phyloP scores from a whole-genome alignment of 2,888 invertebrate genomes.

The Rotaria macrura region DNA sequence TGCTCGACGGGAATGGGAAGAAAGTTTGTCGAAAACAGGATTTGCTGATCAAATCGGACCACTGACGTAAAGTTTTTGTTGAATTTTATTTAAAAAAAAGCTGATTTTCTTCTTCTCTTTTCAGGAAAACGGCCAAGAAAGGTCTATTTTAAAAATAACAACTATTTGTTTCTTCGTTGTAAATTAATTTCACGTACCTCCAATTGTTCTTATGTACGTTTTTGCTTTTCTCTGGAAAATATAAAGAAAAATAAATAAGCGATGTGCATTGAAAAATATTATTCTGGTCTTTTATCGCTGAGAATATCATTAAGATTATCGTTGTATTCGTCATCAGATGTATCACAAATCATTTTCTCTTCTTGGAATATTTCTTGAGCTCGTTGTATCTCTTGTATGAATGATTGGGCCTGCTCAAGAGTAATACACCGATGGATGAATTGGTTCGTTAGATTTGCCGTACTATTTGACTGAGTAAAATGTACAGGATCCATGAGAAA shows the following conservation, averaged over 20 bases:
- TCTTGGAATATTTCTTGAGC: not conserved
- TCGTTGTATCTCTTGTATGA: not conserved
- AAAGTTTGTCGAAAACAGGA: not conserved
- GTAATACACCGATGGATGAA: not conserved
- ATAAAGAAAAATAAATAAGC: not conserved
- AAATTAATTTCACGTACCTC: too few species aligned
- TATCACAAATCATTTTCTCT: not conserved
- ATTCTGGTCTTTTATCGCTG: not conserved
- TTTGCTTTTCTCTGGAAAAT: too few species aligned
- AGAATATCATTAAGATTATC: not conserved
- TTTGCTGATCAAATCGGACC: not conserved
- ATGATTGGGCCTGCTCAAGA: not conserved
- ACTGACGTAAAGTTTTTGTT: not conserved
- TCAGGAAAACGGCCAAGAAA: not conserved
- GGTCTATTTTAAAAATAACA: slow-evolving; percentile 6
- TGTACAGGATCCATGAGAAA: not conserved
- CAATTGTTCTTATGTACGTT: too few species aligned
- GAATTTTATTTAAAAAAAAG: not conserved
- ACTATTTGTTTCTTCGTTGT: too few species aligned
- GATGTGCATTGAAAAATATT: not conserved
- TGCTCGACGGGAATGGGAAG: slow-evolving; percentile 30
- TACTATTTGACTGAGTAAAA: not conserved
- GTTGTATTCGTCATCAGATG: not conserved
- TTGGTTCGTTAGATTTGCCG: too few species aligned
- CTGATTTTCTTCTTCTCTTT: not conserved